Evolutionary conservation across 1,140 invertebrate species (phyloP).

Genomic region (Delia radicum): DNA sequence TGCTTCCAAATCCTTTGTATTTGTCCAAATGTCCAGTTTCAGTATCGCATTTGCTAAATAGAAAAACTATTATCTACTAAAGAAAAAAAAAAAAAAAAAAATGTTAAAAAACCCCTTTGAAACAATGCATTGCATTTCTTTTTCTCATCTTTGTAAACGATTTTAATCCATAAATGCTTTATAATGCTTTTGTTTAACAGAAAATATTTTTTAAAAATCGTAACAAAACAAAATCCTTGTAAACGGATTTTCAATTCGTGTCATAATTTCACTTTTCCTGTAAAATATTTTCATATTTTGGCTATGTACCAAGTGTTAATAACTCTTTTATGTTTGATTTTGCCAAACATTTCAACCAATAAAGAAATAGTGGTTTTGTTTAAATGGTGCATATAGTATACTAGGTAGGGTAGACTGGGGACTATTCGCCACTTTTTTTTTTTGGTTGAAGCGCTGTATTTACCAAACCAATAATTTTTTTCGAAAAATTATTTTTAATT

Average conservation of each 20-base stretch:
- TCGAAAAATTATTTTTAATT: too few species aligned
- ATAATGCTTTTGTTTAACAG: constrained; percentile 21
- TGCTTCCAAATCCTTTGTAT: neutral
- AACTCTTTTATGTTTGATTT: neutral
- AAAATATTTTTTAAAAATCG: neutral
- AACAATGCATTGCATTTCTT: neutral
- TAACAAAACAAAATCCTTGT: neutral
- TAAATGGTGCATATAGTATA: too few species aligned
- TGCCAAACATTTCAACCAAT: too few species aligned
- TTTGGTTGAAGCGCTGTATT: too few species aligned
- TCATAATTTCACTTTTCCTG: constrained; percentile 24
- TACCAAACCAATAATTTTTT: too few species aligned
- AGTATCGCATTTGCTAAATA: neutral
- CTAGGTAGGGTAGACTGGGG: too few species aligned
- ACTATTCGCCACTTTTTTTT: too few species aligned
- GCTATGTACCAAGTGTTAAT: neutral
- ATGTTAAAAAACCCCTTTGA: neutral
- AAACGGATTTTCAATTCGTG: constrained; percentile 2
- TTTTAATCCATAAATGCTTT: constrained; percentile 10
- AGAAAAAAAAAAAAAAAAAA: neutral
- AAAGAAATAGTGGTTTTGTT: too few species aligned
- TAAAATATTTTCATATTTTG: constrained; percentile 1
- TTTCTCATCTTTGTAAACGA: neutral
- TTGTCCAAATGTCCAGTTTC: constrained; percentile 8
- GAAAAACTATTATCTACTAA: too few species aligned